A percentile compares a stretch with the other conserved stretches of the same genome.
Evolutionary conservation across 1,140 invertebrate genomes (phyloP).

Genomic region (Paralvinella palmiformis): DNA sequence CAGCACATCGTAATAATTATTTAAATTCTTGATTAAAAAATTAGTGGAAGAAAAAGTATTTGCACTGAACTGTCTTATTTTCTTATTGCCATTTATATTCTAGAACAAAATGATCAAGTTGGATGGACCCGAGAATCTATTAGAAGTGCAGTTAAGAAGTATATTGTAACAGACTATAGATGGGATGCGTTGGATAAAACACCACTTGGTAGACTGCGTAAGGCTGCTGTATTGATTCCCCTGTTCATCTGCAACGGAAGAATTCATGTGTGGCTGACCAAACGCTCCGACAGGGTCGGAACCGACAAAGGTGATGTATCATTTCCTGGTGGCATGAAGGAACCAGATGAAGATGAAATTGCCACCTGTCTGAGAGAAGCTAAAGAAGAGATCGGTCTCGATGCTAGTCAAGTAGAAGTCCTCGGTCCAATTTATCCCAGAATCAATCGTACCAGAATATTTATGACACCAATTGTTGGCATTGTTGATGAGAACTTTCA

Average conservation of each 20-base stretch:
- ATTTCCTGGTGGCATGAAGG: constrained; percentile 24
- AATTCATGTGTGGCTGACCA: constrained; percentile 19
- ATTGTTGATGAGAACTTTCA: constrained; percentile 16
- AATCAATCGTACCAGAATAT: constrained; percentile 10
- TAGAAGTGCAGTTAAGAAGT: too few relatives aligned
- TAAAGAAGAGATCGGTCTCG: constrained; percentile 23
- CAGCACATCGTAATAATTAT: too few relatives aligned
- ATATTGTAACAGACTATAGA: neutral
- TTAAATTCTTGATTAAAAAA: too few relatives aligned
- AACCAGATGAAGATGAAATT: constrained; percentile 19
- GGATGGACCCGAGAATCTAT: too few relatives aligned
- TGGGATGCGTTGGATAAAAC: neutral
- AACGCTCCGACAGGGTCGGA: constrained; percentile 16
- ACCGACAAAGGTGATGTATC: constrained; percentile 17
- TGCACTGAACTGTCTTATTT: too few relatives aligned
- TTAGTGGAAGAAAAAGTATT: too few relatives aligned
- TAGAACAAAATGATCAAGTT: too few relatives aligned
- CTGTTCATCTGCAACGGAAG: neutral
- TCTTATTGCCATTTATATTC: too few relatives aligned
- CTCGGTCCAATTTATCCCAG: constrained; percentile 17
- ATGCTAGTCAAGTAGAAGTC: constrained; percentile 16
- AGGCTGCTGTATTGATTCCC: constrained; percentile 15
- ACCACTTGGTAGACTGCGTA: neutral
- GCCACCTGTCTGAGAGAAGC: constrained; percentile 24
- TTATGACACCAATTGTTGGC: constrained; percentile 22